Evolutionary conservation across 2,888 invertebrate genomes (phyloP).

Genomic region (Arge pagana): DNA sequence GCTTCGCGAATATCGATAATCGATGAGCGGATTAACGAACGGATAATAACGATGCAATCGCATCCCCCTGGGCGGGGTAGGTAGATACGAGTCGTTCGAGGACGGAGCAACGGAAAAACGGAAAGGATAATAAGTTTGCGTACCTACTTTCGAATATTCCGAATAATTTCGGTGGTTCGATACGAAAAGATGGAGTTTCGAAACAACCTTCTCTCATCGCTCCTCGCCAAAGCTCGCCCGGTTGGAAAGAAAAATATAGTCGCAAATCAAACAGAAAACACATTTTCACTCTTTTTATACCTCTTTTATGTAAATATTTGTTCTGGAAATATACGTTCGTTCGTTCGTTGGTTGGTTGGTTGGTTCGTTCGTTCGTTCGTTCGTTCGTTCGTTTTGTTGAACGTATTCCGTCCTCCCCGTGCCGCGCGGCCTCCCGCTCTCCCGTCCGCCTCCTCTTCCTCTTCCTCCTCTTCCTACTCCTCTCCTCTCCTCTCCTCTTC

Average conservation of each 20-base stretch:
- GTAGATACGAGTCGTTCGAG: no score
- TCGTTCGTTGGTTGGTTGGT: slow-evolving; percentile 27
- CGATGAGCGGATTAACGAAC: no score
- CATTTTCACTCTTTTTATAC: slow-evolving; percentile 44
- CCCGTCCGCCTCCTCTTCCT: slow-evolving; percentile 1
- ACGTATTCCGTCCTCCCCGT: slow-evolving; percentile 21
- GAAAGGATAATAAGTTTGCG: no score
- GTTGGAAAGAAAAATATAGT: slow-evolving; percentile 46
- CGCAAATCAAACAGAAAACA: slow-evolving; percentile 49
- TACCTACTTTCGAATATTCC: no score
- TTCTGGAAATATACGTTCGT: slow-evolving; percentile 48
- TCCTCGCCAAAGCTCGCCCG: slow-evolving; percentile 24
- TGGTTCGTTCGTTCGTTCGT: no score
- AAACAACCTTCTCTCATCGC: slow-evolving; percentile 12
- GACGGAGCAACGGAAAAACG: no score
- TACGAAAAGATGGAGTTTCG: no score
- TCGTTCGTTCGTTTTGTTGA: slow-evolving; percentile 24
- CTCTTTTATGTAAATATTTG: slow-evolving; percentile 47
- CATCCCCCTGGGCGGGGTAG: no score
- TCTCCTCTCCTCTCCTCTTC: slow-evolving; percentile 9
- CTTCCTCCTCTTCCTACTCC: slow-evolving; percentile 9
- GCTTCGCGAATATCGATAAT: no score
- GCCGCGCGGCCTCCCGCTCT: slow-evolving; percentile 12
- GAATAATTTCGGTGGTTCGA: no score
- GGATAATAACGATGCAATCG: no score